Conservation (phyloP, 2,888 invertebrate genomes). For the Hedychridium roseum region DNA sequence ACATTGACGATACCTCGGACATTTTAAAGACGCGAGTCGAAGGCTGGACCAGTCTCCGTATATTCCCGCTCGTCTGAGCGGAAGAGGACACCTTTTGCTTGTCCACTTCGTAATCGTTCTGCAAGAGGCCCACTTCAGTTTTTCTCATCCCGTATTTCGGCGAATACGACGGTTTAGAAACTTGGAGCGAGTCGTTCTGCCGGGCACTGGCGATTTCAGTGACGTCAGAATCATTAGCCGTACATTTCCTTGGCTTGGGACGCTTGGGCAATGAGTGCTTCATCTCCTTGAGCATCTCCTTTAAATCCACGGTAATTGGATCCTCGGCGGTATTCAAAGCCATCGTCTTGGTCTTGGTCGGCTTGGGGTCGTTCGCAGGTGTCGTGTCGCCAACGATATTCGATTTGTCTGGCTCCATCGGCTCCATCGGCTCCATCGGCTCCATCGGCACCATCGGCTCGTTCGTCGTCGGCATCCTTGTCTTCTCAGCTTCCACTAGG, state of each 20-base stretch:
- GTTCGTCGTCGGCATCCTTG: conserved; percentile 15
- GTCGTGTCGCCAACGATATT: conserved; percentile 17
- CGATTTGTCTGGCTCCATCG: conserved; percentile 19
- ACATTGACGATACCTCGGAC: no score
- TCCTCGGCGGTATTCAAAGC: conserved; percentile 41
- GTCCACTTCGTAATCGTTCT: conserved; percentile 37
- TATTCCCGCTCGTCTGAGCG: conserved; percentile 68
- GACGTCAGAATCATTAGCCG: neutral
- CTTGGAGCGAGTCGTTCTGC: conserved; percentile 9
- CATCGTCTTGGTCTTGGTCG: conserved; percentile 17
- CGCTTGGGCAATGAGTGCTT: conserved; percentile 77
- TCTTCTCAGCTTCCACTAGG: conserved; percentile 45
- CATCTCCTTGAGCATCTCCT: conserved; percentile 80
- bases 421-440: conserved; percentile 5
- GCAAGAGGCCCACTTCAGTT: conserved; percentile 16
- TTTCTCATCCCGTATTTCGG: no score
- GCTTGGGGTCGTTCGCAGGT: conserved; percentile 16
- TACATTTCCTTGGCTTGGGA: conserved; percentile 60
- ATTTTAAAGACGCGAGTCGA: no score
- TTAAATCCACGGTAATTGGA: conserved; percentile 61
- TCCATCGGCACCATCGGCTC: neutral
- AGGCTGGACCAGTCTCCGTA: conserved; percentile 59
- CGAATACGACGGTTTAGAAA: conserved; percentile 25
- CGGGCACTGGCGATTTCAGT: conserved; percentile 9
- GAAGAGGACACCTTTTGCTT: conserved; percentile 68